phyloP scores from a whole-genome alignment of 2,113 vertebrate genomes.

The Bagarius yarrelli region DNA sequence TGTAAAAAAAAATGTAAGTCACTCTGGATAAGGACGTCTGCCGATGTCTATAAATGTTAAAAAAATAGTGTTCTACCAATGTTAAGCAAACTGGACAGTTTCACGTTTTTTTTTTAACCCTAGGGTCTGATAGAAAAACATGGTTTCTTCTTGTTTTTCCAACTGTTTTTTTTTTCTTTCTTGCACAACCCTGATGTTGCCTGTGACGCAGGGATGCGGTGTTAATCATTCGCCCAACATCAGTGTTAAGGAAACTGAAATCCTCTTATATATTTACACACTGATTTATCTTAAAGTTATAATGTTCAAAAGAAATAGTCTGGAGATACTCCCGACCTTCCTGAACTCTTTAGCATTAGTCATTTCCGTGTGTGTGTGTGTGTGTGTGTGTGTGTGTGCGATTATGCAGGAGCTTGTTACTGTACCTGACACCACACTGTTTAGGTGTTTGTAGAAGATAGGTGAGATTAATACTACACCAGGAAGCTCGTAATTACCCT shows the following conservation, averaged over 20 bases:
- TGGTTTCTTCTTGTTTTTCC: constrained; percentile 31
- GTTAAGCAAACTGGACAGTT: too few relatives aligned
- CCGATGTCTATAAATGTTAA: too few relatives aligned
- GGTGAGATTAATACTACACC: constrained; percentile 69
- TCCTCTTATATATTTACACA: not conserved
- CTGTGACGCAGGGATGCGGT: not conserved
- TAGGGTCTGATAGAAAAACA: not conserved
- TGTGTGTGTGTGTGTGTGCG: not conserved
- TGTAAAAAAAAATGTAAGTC: too few relatives aligned
- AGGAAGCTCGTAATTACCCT: constrained; percentile 55
- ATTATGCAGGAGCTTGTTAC: not conserved
- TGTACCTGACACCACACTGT: not conserved
- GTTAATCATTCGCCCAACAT: constrained; percentile 46
- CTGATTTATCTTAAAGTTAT: not conserved
- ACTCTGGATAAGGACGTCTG: too few relatives aligned
- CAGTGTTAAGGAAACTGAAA: not conserved
- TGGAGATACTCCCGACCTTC: too few relatives aligned
- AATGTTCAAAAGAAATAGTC: accelerated
- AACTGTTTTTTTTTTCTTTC: constrained; percentile 34
- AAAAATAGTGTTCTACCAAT: too few relatives aligned
- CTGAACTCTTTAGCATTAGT: not conserved
- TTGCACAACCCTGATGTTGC: constrained; percentile 38
- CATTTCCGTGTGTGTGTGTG: not conserved
- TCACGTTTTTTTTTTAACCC: too few relatives aligned
- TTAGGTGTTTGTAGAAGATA: constrained; percentile 36